Conservation (phyloP, 2,888 invertebrate genomes). For the Temnothorax unifasciatus region DNA sequence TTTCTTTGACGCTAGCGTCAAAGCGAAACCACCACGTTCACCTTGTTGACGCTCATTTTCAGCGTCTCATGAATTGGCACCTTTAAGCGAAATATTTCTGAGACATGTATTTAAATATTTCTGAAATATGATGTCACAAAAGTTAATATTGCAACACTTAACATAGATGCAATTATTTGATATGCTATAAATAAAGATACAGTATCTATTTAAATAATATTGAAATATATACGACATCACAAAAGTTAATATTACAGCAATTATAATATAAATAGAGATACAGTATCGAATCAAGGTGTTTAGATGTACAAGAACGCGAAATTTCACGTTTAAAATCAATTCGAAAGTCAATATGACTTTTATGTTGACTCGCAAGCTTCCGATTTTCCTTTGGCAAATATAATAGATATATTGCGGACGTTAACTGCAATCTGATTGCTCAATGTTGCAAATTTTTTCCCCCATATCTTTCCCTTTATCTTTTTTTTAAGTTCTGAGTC, state of each 20-base stretch:
- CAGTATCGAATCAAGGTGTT: background rate
- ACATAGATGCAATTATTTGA: background rate
- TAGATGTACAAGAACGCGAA: background rate
- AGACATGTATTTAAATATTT: background rate
- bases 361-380: background rate
- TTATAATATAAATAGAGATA: background rate
- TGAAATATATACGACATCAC: background rate
- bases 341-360: background rate
- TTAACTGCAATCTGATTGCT: slow-evolving; percentile 23
- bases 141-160: background rate
- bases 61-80: no score
- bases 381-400: slow-evolving; percentile 11
- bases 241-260: background rate
- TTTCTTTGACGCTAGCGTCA: no score
- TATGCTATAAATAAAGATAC: no score
- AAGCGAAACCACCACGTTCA: no score
- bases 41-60: no score
- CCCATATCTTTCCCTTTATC: slow-evolving; percentile 14
- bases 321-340: background rate
- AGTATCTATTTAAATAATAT: background rate
- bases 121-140: background rate
- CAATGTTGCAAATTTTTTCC: slow-evolving; percentile 21
- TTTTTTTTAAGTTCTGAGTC: background rate
- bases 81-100: background rate
- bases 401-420: background rate